These are phyloP conservation scores for Scaptomyza tumidula DNA, from an alignment of 2,888 invertebrate genomes.

Conservation along the genomic window DNA sequence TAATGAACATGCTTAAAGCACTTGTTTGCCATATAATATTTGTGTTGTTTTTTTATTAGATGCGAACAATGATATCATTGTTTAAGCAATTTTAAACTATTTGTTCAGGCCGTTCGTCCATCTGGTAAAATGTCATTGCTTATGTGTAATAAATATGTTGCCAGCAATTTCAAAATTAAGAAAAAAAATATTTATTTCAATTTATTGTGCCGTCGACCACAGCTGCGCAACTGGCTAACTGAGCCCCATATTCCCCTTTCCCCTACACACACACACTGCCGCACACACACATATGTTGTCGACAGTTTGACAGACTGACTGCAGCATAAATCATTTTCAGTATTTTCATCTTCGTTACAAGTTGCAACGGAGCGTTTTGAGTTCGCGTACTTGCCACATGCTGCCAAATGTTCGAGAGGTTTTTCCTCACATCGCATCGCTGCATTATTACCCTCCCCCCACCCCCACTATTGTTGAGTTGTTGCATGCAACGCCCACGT, in stretches of 20 bases:
- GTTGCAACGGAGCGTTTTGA: conserved; percentile 71
- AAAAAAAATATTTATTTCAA: conserved; percentile 64
- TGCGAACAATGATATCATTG: neutral
- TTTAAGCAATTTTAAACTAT: neutral
- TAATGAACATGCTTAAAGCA: too few species aligned
- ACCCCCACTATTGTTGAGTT: conserved; percentile 24
- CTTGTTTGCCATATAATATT: too few species aligned
- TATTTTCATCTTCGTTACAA: conserved; percentile 70
- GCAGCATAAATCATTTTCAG: conserved; percentile 69
- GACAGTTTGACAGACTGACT: conserved; percentile 46
- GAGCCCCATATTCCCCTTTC: neutral
- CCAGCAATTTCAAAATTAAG: conserved; percentile 63
- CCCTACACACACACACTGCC: conserved; percentile 1
- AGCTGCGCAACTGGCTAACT: conserved; percentile 54
- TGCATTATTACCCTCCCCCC: conserved; percentile 29
- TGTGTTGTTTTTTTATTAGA: neutral
- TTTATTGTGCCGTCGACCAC: conserved; percentile 52
- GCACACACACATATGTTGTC: neutral
- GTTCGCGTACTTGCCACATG: conserved; percentile 79
- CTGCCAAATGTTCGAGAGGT: conserved; percentile 70
- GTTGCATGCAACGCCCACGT: conserved; percentile 51
- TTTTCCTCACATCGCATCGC: conserved; percentile 36
- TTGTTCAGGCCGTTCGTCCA: conserved; percentile 7
- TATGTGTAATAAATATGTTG: conserved; percentile 71
- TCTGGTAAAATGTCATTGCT: conserved; percentile 25